Conservation (phyloP, 2,888 invertebrate genomes). For the Pollenia griseotomentosa region DNA sequence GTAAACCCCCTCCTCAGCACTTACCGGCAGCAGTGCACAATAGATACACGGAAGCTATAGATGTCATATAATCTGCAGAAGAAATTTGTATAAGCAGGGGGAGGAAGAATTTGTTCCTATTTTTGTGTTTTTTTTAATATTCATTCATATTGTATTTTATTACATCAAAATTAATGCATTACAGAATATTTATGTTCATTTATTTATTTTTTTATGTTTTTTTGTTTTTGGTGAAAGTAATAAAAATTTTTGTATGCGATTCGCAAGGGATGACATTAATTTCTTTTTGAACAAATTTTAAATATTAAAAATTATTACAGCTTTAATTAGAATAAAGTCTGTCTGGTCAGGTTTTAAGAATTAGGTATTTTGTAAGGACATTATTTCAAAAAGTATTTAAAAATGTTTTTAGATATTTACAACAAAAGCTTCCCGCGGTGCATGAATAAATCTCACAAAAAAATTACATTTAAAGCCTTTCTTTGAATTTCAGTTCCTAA, state of each 20-base stretch:
- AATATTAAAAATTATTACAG: background rate
- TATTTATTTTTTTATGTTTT: slow-evolving; percentile 5
- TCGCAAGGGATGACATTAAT: slow-evolving; percentile 48
- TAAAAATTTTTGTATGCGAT: background rate
- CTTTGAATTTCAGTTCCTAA: no score
- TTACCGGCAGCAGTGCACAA: background rate
- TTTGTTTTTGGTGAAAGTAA: slow-evolving; percentile 43
- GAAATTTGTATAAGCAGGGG: slow-evolving; percentile 11
- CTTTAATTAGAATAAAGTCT: background rate
- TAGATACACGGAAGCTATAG: slow-evolving; percentile 29
- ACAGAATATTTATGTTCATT: slow-evolving; percentile 66
- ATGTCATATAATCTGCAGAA: slow-evolving; percentile 47
- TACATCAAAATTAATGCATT: slow-evolving; percentile 67
- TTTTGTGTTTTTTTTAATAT: slow-evolving; percentile 45
- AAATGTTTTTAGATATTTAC: no score
- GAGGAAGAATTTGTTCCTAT: slow-evolving; percentile 53
- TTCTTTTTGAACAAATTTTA: slow-evolving; percentile 24
- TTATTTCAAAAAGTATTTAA: no score
- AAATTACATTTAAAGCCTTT: no score
- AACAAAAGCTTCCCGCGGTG: no score
- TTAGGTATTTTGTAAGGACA: background rate
- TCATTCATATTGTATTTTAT: slow-evolving; percentile 66
- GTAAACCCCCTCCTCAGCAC: background rate
- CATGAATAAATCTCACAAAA: no score
- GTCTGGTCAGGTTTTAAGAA: background rate